Conservation (phyloP, 2,113 vertebrate species). For the Plecotus auritus region DNA sequence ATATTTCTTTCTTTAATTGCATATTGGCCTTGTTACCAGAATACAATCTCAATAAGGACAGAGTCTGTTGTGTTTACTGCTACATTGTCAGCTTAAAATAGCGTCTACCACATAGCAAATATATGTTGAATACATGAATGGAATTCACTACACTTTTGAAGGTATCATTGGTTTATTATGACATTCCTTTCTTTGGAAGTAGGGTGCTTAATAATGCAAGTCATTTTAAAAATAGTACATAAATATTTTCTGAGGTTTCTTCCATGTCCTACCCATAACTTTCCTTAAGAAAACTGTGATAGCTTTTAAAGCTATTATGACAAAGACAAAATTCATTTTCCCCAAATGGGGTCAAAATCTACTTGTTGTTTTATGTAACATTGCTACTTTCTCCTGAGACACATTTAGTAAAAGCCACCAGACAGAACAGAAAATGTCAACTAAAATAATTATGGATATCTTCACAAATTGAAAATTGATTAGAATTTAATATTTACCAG, state of each 20-base stretch:
- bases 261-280: background rate
- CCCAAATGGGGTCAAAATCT: slow-evolving; percentile 38
- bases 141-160: background rate
- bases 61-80: background rate
- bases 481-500: slow-evolving; percentile 49
- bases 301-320: slow-evolving; percentile 25
- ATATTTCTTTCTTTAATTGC: background rate
- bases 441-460: background rate
- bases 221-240: background rate
- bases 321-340: background rate
- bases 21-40: background rate
- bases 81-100: background rate
- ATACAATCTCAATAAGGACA: background rate
- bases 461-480: slow-evolving; percentile 51
- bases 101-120: background rate
- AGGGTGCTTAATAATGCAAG: background rate
- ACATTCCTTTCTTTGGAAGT: background rate
- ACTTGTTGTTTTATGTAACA: slow-evolving; percentile 57
- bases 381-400: slow-evolving; percentile 49
- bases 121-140: background rate
- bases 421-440: slow-evolving; percentile 41
- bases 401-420: slow-evolving; percentile 46
- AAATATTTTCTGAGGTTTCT: background rate
- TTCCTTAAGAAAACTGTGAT: slow-evolving; percentile 34
- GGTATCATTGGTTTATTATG: background rate